Evolutionary conservation across 2,888 invertebrate genomes (phyloP), one percentile per base, ranked within the genome.

Genomic region (Caradrina kadenii): DNA sequence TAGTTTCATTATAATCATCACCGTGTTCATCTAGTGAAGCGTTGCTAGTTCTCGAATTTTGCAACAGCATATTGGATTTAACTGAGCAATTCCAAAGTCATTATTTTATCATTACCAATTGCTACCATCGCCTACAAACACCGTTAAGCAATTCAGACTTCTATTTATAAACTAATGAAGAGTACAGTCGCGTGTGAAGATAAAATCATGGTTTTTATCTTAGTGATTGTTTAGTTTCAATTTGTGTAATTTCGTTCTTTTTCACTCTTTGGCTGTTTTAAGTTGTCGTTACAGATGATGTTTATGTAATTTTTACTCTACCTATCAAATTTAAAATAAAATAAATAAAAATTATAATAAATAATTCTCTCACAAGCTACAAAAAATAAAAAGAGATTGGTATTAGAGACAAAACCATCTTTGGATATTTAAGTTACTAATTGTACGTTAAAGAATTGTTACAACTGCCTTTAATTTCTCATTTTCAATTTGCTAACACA

Each of bases 101-200:
- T 82, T 72, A 79, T 56, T 55, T 50, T n/a, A 60, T 49, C 69
- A 82, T 72, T 79, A 76, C 76, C 76, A 70, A 82, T 81, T 70
- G 76, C 63, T 21, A 1, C 42, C 67, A 67, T 63, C 69, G 69
- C 64, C 80, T 69, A 66, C 73, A 39, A 58, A 56, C 48, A 65
- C 75, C 68, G 67, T 82, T 79, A 80, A 76, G 65, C 68, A 73
- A 76, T 73, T 73, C 76, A 58, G 31, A 49, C 22, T 61, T 48
- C 66, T 72, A 75, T 80, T 79, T 76, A 72, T 79, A 73, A 59
- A 69, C 53, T 66, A 60, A 66, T 66, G 63, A 66, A 73, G 65
- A 69, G 26, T 65, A 65, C 39, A 45, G 19, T 79, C 68, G 76
- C 80, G 80, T 79, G 82, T 63, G 72, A 72, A 80, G 58, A 61